Base-by-base conservation (phyloP, 2,113 vertebrate species). In the Carlito syrichta region DNA sequence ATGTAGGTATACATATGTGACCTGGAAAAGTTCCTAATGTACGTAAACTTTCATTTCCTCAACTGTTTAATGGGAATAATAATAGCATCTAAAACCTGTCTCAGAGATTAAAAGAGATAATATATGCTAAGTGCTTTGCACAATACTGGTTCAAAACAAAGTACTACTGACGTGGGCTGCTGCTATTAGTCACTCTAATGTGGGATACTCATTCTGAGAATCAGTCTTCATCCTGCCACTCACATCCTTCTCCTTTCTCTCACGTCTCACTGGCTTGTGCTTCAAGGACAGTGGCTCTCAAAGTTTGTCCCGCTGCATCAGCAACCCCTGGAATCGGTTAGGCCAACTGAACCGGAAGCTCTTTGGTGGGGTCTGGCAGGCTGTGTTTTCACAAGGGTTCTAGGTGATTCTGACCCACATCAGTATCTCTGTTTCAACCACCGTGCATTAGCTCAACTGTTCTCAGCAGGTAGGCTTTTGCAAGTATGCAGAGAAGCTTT, bases 41-140 rank as follows among this genome's bases (percentile, higher is more conserved):
- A 52, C 73, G 81, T 48, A 74, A 27, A 54, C 17, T 38, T 86
- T 66, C 40, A 17, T 81, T 84, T 94, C 32, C 73, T 95, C 19
- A 84, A 9, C 69, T 84, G 5, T 54, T 79, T 84, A 79, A 66
- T 87, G 9, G 23, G 62, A 96, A 83, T 63, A 79, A 58, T 82
- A 93, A 78, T 17, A 68, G 3, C 20, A 83, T 54, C 77, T 48
- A 62, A 22, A 40, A 14, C 90, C 68, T 93, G 40, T 83, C 56
- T 78, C 22, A 35, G 83, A n/a, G 66, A 71, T 78, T 52, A 63
- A 93, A 62, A 58, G 50, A 84, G 68, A 62, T 32, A 45, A 79
- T 25, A 6, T 12, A 52, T 32, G 25, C 50, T 30, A 43, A 76
- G 6, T 35, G 22, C 22, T 54, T 78, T 77, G 54, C 62, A 54